Evolutionary conservation across 2,113 vertebrate species (phyloP), one percentile per base, ranked within the genome.

Genomic region (Limnothrissa miodon): DNA sequence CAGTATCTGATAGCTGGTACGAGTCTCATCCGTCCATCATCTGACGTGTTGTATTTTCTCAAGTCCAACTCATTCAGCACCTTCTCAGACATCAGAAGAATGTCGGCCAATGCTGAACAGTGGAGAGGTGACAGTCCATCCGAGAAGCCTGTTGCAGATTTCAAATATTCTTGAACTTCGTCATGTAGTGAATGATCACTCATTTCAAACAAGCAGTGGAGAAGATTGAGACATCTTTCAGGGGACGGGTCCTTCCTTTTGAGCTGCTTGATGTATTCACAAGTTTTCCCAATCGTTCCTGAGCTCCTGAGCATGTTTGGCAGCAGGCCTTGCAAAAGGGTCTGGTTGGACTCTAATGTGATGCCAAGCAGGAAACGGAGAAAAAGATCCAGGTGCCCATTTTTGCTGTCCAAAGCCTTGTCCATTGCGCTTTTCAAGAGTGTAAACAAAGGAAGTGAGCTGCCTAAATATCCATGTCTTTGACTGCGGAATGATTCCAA

Each of bases 171-270:
- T 33, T 81, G n/a, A 2, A 91, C 85, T 78, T 88, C 86, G 6
- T 89, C 87, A 82, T 85, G 88, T 78, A 89, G 81, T 81, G 87
- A 90, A 13, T 86, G 25, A 36, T 92, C 90, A 86, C 89, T 88
- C 89, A 91, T 89, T 78, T 90, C 89, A 0, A 88, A 85, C 87
- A 92, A 87, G 45, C 70, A 39, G 81, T 85, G 87, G 78, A 92
- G 89, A 0, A 92, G 80, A 45, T 6, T 85, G 80, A 92, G 88
- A 29, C 88, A 81, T 0, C 53, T 78, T 17, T 89, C 86, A 33
- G 90, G 91, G 53, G 85, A 84, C 4, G 88, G 0, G 0, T 0
- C 19, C 82, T 88, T 92, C 29, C 88, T 84, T 21, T 81, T 23
- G 33, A 89, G 81, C 81, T 83, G 78, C 66, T 82, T 89, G 1